Percentiles rank a stretch among this genome's conserved stretches.
Evolutionary conservation across 2,113 vertebrate genomes (phyloP).

Genomic region (Halichoerus grypus): DNA sequence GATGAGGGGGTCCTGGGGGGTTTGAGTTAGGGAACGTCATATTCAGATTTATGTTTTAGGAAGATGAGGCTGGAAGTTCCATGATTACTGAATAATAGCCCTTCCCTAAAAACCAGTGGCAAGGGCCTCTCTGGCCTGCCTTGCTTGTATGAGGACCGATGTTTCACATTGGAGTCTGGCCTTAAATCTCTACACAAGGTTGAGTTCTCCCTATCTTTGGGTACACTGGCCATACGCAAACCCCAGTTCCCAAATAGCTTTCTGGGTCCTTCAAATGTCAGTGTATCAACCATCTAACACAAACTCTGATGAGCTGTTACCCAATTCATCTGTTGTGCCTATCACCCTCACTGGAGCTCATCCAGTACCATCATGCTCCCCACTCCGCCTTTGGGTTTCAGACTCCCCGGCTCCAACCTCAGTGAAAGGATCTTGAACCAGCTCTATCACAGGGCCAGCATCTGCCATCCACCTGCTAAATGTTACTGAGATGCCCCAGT

Average conservation of each 20-base stretch:
- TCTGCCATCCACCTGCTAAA: not conserved
- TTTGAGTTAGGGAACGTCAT: not conserved
- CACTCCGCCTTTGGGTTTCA: not conserved
- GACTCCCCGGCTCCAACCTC: not conserved
- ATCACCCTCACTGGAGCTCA: not conserved
- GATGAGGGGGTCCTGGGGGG: not conserved
- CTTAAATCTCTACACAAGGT: not conserved
- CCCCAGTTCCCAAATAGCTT: not conserved
- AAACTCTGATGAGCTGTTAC: not conserved
- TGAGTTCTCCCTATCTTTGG: not conserved
- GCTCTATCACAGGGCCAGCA: not conserved
- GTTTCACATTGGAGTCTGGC: not conserved
- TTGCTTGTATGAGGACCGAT: not conserved
- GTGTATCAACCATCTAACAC: not conserved
- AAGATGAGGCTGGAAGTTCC: not conserved
- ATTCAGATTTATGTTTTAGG: not conserved
- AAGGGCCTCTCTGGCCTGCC: not conserved
- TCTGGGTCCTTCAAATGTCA: not conserved
- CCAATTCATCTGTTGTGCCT: not conserved
- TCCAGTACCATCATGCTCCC: not conserved
- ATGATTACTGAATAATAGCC: not conserved
- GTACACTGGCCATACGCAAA: not conserved
- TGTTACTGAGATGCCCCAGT: not conserved
- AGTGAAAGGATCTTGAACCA: not conserved
- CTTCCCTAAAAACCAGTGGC: not conserved